These are phyloP conservation scores for Drosophila pseudotakahashii DNA, from an alignment of 2,888 invertebrate species.

Conservation along the genomic window DNA sequence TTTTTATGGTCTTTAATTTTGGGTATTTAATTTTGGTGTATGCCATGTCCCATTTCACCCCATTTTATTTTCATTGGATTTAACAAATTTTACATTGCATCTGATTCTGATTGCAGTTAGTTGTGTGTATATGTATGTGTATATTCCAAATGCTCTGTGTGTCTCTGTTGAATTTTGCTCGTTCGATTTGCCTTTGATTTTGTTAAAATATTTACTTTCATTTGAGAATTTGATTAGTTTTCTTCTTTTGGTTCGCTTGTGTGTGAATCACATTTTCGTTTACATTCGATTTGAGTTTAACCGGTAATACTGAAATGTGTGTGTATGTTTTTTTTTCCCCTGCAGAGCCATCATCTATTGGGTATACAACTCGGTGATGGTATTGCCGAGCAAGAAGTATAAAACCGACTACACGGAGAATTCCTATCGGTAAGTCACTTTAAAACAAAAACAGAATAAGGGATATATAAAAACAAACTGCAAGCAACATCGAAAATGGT, in stretches of 20 bases:
- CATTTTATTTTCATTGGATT: constrained; percentile 5
- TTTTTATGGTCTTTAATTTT: no score
- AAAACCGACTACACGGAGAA: constrained; percentile 93
- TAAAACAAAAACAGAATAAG: constrained; percentile 4
- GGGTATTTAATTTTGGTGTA: neutral
- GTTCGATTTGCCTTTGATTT: constrained; percentile 41
- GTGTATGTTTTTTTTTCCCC: constrained; percentile 17
- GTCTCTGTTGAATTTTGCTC: constrained; percentile 18
- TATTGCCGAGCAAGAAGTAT: constrained; percentile 94
- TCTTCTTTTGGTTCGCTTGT: constrained; percentile 2
- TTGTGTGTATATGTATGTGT: neutral
- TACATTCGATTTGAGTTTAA: constrained; percentile 25
- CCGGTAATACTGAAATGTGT: constrained; percentile 22
- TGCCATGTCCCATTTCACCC: neutral
- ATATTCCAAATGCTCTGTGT: constrained; percentile 3
- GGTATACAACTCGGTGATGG: constrained; percentile 95
- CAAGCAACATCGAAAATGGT: constrained; percentile 32
- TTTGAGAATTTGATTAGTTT: constrained; percentile 49
- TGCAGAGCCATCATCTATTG: constrained; percentile 94
- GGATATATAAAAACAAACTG: neutral
- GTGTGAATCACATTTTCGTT: constrained; percentile 25
- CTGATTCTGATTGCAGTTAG: constrained; percentile 29
- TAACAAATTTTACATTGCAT: constrained; percentile 8
- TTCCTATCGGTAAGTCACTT: constrained; percentile 88
- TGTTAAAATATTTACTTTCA: constrained; percentile 50